Evolutionary conservation across 2,888 invertebrate species (phyloP), one percentile per base, ranked within the genome.

Genomic region (Cheilosia grossa): DNA sequence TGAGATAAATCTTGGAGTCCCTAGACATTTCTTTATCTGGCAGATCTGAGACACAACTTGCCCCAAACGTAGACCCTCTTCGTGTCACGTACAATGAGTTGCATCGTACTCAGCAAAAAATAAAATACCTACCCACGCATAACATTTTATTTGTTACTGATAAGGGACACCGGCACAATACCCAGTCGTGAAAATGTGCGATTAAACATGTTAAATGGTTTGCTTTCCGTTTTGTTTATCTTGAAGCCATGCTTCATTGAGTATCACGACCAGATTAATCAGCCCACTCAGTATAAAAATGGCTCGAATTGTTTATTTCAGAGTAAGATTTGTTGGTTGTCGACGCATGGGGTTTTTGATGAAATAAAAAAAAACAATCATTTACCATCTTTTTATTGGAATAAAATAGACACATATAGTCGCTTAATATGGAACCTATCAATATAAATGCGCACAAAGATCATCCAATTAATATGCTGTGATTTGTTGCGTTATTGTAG

Each of bases 141-240:
- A 10, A 47, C 49, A 56, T 47, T 66, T 66, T 66, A 75, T 75
- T 58, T 40, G 10, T 27, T 13, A 10, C 21, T 40, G 64, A 58
- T 66, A 64, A 40, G 54, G 37, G 64, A 33, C 13, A 10, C 40
- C 59, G 17, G 21, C 53, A 47, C n/a, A 54, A 54, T 61, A 40
- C 69, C 59, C 75, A 59, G 67, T 5, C 9, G 53, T 13, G 44
- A 61, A 61, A 67, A 61, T 77, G 51, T 54, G 47, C 61, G 67
- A 67, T 61, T 53, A 44, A 77, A 61, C 67, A 47, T 77, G 77
- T 54, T 69, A 61, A 77, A 77, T 77, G 61, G 33, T 27, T 61
- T 40, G 77, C 44, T 77, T 61, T 67, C 15, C 37, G 21, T 15
- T 77, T 59, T 53, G 42, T 59, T 67, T 77, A 77, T 69, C 74